A percentile compares a stretch with the other conserved stretches of the same genome.
Evolutionary conservation across 1,140 invertebrate species (phyloP).

Genomic region (Hermetia illucens): DNA sequence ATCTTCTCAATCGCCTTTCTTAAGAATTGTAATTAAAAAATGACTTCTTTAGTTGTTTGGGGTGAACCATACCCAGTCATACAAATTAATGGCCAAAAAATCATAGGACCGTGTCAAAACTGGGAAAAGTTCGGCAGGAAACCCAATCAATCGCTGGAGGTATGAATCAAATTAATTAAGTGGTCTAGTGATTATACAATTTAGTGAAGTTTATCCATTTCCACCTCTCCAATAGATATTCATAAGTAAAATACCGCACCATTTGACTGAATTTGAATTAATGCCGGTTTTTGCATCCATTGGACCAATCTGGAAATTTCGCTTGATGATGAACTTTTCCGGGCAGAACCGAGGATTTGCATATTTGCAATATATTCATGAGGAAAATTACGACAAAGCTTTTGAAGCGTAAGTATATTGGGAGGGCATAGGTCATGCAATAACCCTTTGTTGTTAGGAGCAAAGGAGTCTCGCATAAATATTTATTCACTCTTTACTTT

Average conservation of each 20-base stretch:
- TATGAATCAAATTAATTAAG: no score
- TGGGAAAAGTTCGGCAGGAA: neutral
- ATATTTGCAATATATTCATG: neutral
- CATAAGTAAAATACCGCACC: neutral
- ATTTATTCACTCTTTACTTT: no score
- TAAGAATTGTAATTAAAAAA: neutral
- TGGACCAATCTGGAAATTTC: constrained; percentile 45
- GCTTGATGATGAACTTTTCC: constrained; percentile 62
- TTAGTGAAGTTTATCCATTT: no score
- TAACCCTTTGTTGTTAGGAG: no score
- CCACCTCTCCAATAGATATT: no score
- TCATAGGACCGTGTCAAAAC: neutral
- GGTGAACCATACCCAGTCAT: neutral
- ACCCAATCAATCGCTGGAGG: no score
- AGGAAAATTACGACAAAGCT: neutral
- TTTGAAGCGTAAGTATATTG: neutral
- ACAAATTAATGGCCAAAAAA: neutral
- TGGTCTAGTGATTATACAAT: no score
- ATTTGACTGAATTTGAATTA: constrained; percentile 17
- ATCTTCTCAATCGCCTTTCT: neutral
- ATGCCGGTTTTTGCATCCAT: constrained; percentile 44
- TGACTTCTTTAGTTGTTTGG: neutral
- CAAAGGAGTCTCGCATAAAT: no score
- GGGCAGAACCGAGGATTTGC: constrained; percentile 35
- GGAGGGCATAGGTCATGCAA: no score